Evolutionary conservation across 1,140 invertebrate genomes (phyloP).

Genomic region (Drosophila ercepeae): DNA sequence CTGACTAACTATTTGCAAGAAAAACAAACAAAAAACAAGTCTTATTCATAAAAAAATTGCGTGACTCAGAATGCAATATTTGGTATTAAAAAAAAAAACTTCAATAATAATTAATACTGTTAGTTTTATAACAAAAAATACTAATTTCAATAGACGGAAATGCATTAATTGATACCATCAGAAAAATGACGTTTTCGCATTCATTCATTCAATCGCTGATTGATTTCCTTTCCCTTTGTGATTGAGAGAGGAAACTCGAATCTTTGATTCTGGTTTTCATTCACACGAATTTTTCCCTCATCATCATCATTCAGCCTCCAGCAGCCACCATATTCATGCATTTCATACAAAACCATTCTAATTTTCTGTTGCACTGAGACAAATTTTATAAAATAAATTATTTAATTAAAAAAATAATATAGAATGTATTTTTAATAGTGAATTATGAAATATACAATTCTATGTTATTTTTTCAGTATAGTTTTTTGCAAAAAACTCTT

Average conservation of each 20-base stretch:
- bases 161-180: constrained; percentile 2
- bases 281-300: constrained; percentile 26
- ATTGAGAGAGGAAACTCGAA: background rate
- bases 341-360: constrained; percentile 23
- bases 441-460: background rate
- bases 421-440: too few relatives aligned
- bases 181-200: constrained; percentile 4
- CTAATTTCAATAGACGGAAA: background rate
- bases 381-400: background rate
- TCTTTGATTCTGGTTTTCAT: constrained; percentile 31
- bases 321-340: too few relatives aligned
- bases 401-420: background rate
- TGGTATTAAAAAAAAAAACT: background rate
- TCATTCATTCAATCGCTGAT: constrained; percentile 16
- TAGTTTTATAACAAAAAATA: background rate
- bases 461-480: background rate
- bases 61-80: background rate
- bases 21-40: background rate
- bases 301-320: constrained; percentile 9
- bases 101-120: background rate
- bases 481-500: background rate
- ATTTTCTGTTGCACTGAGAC: constrained; percentile 5
- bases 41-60: background rate
- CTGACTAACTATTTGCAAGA: background rate
- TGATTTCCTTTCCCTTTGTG: constrained; percentile 4